These are phyloP conservation scores for Spisula subtruncata DNA, from an alignment of 2,888 invertebrate genomes.

Conservation along the genomic window DNA sequence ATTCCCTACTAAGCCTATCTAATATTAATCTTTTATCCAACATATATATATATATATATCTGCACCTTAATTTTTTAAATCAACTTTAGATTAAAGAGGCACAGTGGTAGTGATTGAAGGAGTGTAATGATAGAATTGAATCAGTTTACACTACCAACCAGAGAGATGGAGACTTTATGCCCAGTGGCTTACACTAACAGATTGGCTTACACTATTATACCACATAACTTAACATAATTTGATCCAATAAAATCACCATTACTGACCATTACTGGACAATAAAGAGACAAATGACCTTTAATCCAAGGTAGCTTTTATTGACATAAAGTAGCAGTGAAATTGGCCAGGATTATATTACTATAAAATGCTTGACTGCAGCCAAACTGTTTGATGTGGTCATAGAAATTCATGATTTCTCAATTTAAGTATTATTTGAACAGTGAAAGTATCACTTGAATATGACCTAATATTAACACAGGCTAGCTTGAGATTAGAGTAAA, in stretches of 20 bases:
- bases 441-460: not conserved
- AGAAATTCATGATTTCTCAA: not conserved
- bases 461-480: not conserved
- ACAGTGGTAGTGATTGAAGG: not conserved
- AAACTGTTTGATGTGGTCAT: not conserved
- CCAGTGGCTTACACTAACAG: not conserved
- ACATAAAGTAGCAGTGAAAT: not conserved
- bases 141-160: not conserved
- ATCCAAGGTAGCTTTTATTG: not conserved
- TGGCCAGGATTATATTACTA: not conserved
- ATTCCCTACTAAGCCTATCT: not conserved
- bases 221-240: not conserved
- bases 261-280: slow-evolving; percentile 5
- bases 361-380: not conserved
- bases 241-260: slow-evolving; percentile 4
- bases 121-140: not conserved
- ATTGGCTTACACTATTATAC: not conserved
- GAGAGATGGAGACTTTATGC: not conserved
- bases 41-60: not conserved
- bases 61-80: not conserved
- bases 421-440: not conserved
- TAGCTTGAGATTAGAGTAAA: not conserved
- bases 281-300: slow-evolving; percentile 22
- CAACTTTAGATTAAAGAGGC: slow-evolving; percentile 24
- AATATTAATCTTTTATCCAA: not conserved